A percentile compares a stretch with the other conserved stretches of the same genome.
Evolutionary conservation across 2,888 invertebrate genomes (phyloP).

Genomic region (Nomada ferruginata): DNA sequence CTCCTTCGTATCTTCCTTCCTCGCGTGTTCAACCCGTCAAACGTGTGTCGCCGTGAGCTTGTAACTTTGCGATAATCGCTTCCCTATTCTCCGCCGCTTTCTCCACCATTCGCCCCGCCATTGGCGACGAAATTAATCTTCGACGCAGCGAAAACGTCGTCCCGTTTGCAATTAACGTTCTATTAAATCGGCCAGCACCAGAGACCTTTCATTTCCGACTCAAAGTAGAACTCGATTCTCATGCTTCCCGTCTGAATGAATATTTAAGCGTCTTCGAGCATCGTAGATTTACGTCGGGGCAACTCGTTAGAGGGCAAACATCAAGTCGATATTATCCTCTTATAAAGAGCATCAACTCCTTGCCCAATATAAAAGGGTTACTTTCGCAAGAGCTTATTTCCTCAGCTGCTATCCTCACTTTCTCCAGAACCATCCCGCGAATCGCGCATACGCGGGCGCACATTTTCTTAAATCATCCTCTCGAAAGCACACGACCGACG

Average conservation of each 20-base stretch:
- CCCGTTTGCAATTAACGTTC: constrained; percentile 33
- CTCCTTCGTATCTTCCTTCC: constrained; percentile 51
- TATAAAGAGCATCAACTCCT: constrained; percentile 12
- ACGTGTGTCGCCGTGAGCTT: constrained; percentile 53
- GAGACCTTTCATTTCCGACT: neutral
- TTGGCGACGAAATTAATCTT: constrained; percentile 43
- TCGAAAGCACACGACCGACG: neutral
- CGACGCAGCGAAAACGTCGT: constrained; percentile 11
- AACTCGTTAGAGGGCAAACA: constrained; percentile 7
- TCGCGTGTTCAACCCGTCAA: constrained; percentile 51
- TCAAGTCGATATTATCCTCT: constrained; percentile 1
- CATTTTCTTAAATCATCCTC: constrained; percentile 13
- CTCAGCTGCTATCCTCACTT: constrained; percentile 1
- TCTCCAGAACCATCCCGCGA: neutral
- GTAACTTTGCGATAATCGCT: constrained; percentile 66
- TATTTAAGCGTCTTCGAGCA: neutral
- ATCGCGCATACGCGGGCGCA: neutral
- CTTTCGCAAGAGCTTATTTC: constrained; percentile 9
- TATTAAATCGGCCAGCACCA: constrained; percentile 23
- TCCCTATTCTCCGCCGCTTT: constrained; percentile 42
- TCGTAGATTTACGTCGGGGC: neutral
- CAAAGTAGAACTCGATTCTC: neutral
- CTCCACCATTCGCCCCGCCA: neutral
- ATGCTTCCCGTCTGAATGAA: neutral
- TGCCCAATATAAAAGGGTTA: neutral